Evolutionary conservation across 2,113 vertebrate genomes (phyloP).

Genomic region (Leptobrachium leishanense): DNA sequence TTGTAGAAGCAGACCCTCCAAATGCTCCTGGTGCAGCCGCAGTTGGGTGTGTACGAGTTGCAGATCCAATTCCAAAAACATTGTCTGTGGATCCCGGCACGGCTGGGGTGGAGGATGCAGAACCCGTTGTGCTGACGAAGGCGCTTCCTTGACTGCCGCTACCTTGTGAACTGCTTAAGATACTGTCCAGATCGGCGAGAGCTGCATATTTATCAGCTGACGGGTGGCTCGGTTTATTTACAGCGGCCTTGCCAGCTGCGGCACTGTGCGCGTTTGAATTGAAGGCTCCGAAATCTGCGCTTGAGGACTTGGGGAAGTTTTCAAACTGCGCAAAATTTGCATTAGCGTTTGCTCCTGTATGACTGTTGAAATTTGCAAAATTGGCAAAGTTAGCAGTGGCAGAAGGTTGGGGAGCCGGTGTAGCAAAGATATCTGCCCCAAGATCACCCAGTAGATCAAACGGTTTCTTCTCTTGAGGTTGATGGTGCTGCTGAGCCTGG

Average conservation of each 20-base stretch:
- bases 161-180: conserved; percentile 87
- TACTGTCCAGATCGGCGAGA: conserved; percentile 92
- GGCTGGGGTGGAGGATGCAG: conserved; percentile 67
- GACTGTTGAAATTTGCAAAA: conserved; percentile 98
- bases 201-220: conserved; percentile 87
- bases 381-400: conserved; percentile 90
- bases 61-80: conserved; percentile 82
- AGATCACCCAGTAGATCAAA: conserved; percentile 97
- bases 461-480: conserved; percentile 89
- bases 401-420: conserved; percentile 72
- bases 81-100: conserved; percentile 80
- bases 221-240: conserved; percentile 76
- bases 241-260: conserved; percentile 74
- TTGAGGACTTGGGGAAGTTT: conserved; percentile 98
- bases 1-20: conserved; percentile 89
- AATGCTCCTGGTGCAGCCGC: conserved; percentile 84
- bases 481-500: conserved; percentile 70
- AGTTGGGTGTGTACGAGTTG: conserved; percentile 79
- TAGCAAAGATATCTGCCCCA: conserved; percentile 94
- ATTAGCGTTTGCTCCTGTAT: conserved; percentile 88
- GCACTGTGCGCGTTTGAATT: conserved; percentile 82
- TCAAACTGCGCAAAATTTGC: conserved; percentile 97
- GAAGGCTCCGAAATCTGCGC: conserved; percentile 94
- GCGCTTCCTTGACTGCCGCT: conserved; percentile 70
- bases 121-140: conserved; percentile 67